Conservation (phyloP, 1,140 invertebrate species). For the Nasonia vitripennis region DNA sequence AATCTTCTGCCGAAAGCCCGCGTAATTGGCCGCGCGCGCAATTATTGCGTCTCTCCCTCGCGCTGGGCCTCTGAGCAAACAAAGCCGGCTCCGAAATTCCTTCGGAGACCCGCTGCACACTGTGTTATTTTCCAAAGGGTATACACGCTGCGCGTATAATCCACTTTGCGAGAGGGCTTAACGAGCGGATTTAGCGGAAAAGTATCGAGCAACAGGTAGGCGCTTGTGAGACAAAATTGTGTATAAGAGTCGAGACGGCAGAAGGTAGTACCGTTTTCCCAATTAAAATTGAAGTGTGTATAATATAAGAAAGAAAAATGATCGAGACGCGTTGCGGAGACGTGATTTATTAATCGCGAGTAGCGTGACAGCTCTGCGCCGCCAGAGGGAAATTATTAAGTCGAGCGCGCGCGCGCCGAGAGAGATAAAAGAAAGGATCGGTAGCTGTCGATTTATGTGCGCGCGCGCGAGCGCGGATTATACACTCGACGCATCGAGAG, state of each 20-base stretch:
- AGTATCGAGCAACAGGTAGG: neutral
- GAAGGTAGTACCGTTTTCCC: too few species aligned
- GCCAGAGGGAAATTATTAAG: neutral
- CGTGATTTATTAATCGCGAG: constrained; percentile 51
- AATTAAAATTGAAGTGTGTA: too few species aligned
- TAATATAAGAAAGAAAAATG: constrained; percentile 38
- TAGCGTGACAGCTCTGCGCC: constrained; percentile 23
- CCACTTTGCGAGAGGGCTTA: neutral
- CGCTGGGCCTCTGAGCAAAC: constrained; percentile 12
- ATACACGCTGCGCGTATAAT: too few species aligned
- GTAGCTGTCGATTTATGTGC: constrained; percentile 1
- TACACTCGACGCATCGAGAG: neutral
- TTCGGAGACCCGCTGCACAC: neutral
- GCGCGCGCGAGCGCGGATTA: neutral
- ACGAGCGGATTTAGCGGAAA: constrained; percentile 1
- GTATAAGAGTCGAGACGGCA: too few species aligned
- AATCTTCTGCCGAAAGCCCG: constrained; percentile 27
- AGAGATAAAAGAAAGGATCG: constrained; percentile 21
- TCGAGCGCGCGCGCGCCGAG: neutral
- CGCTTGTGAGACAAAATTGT: neutral
- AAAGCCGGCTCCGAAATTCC: constrained; percentile 1
- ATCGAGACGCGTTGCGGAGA: constrained; percentile 31
- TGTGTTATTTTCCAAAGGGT: too few species aligned
- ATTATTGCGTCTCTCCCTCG: constrained; percentile 3
- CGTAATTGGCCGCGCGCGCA: constrained; percentile 35